Evolutionary conservation across 2,113 vertebrate genomes (phyloP).

Genomic region (Polypterus bichir): DNA sequence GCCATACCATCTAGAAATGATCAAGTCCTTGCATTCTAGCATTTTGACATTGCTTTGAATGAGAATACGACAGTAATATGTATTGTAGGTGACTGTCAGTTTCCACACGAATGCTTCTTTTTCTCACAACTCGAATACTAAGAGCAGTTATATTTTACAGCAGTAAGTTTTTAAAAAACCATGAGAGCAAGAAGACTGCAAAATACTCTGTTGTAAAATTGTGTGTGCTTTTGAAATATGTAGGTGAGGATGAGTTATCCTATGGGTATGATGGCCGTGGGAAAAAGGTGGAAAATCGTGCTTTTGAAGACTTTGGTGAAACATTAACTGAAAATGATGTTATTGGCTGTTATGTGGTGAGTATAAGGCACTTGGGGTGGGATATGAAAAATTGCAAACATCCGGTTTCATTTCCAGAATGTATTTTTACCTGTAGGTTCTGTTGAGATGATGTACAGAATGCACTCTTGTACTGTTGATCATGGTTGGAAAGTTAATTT

Average conservation of each 20-base stretch:
- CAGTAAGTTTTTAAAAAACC: neutral
- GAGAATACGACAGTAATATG: neutral
- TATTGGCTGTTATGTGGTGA: constrained; percentile 74
- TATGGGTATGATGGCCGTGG: constrained; percentile 65
- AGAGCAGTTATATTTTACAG: too few species aligned
- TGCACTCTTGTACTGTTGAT: neutral
- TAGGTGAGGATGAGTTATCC: constrained; percentile 70
- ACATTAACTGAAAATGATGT: constrained; percentile 65
- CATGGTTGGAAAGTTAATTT: neutral
- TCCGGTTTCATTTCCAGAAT: too few species aligned
- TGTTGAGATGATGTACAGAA: neutral
- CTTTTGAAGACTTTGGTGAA: constrained; percentile 64
- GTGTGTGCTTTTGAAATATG: constrained; percentile 11
- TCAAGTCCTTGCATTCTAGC: neutral
- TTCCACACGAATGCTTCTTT: neutral
- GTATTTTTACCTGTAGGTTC: neutral
- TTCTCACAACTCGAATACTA: neutral
- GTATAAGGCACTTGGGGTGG: constrained; percentile 13
- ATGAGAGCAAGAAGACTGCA: neutral
- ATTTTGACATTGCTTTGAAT: neutral
- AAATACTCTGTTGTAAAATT: neutral
- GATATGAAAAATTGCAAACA: too few species aligned
- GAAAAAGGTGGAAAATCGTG: constrained; percentile 56
- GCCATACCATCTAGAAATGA: neutral
- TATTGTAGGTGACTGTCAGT: too few species aligned